Percentiles rank a stretch among this genome's conserved stretches.
Evolutionary conservation across 2,797 vertebrate species (phyloP).

Genomic region (Pagetopsis macropterus): DNA sequence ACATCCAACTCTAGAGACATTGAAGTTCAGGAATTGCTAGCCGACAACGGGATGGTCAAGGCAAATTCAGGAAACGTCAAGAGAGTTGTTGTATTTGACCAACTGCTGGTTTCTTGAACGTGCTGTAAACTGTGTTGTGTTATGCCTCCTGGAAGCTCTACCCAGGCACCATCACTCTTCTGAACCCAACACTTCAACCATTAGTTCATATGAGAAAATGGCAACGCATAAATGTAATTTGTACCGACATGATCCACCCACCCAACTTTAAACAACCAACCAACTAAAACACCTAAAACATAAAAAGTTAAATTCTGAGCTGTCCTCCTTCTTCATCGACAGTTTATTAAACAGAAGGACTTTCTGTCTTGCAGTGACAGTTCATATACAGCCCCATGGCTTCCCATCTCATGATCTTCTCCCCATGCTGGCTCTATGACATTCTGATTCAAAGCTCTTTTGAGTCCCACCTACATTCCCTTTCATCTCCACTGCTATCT

Average conservation of each 20-base stretch:
- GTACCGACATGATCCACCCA: background rate
- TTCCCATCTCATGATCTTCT: slow-evolving; percentile 57
- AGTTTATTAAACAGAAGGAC: slow-evolving; percentile 40
- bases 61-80: no score
- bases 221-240: background rate
- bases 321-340: slow-evolving; percentile 18
- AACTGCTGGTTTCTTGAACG: no score
- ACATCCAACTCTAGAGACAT: no score
- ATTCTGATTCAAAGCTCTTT: slow-evolving; percentile 63
- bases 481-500: slow-evolving; percentile 62
- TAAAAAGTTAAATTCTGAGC: background rate
- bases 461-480: slow-evolving; percentile 56
- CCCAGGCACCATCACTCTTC: no score
- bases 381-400: slow-evolving; percentile 50
- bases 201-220: no score
- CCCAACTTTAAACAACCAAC: background rate
- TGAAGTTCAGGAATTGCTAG: no score
- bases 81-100: no score
- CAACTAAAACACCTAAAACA: slow-evolving; percentile 10
- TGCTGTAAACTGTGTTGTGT: no score
- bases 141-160: no score
- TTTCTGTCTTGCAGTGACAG: slow-evolving; percentile 42
- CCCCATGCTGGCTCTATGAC: slow-evolving; percentile 48
- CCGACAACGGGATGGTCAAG: no score
- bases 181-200: no score